Evolutionary conservation across 2,113 vertebrate species (phyloP), one percentile per base, ranked within the genome.

Genomic region (Acrocephalus arundinaceus): DNA sequence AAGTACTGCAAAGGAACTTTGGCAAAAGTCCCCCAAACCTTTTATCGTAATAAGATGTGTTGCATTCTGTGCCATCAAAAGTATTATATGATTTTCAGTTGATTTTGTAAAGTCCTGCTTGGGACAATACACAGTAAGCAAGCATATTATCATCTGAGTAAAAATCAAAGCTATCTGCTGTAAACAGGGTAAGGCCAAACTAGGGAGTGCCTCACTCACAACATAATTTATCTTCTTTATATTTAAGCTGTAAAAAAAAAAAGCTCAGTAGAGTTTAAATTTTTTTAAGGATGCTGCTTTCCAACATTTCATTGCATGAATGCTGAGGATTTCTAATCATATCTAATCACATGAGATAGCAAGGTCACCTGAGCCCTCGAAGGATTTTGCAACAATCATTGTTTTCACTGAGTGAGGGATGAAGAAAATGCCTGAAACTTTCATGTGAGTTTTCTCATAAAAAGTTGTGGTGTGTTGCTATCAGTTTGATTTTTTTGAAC

Each of bases 401-500:
- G n/a, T 81, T 87, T 92, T 62, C 11, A 58, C 37, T 57, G 23
- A 70, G 35, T 41, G 51, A 85, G 31, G 48, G 70, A n/a, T 67
- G 35, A 33, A 81, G 48, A 89, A 84, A 72, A 35, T 45, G 72
- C 35, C 79, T 57, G 51, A 86, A 95, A 80, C 13, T 27, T 79
- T 85, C 67, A 49, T 9, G 5, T 43, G 72, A 73, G 13, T 23
- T 22, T 78, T 85, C 57, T 55, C 76, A 21, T 45, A 61, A 77
- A 55, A 68, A 35, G 14, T 6, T 84, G 28, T 25, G 70, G 13
- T 45, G 37, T 67, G 48, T 67, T 95, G 30, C 61, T 94, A 10
- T 81, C 59, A 54, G 8, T 51, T 96, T 77, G 55, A 49, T 72
- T 91, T 96, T 80, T 96, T 85, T 89, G 15, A 95, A 70, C 84